These are phyloP conservation scores for Ivindomyrus marchei DNA, from an alignment of 2,113 vertebrate genomes.

Conservation along the genomic window DNA sequence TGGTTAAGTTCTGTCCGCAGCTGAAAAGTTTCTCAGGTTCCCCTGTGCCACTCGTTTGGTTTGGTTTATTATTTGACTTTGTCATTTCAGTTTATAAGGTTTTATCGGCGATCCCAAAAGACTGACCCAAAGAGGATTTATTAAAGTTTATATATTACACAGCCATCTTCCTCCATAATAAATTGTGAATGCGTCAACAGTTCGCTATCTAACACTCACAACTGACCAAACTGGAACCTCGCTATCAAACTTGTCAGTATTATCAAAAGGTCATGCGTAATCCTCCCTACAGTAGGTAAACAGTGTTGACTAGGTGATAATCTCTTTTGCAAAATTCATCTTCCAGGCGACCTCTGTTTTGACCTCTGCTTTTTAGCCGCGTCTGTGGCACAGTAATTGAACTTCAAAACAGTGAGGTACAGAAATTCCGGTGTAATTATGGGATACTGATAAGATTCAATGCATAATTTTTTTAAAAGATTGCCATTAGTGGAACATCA, in stretches of 20 bases:
- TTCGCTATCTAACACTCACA: background rate
- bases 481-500: background rate
- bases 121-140: background rate
- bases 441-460: background rate
- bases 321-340: background rate
- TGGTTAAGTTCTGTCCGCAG: background rate
- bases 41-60: background rate
- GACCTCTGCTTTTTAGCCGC: background rate
- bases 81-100: background rate
- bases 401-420: background rate
- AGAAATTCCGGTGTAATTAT: background rate
- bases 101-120: background rate
- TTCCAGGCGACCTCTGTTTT: background rate
- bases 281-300: background rate
- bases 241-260: background rate
- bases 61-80: background rate
- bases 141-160: background rate
- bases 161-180: background rate
- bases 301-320: background rate
- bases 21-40: background rate
- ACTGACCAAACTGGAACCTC: background rate
- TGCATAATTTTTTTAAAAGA: background rate
- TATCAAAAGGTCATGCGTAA: background rate
- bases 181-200: background rate
- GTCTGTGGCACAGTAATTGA: background rate